These are phyloP conservation scores for Caranx melampygus DNA, from an alignment of 2,113 vertebrate genomes.

Conservation along the genomic window DNA sequence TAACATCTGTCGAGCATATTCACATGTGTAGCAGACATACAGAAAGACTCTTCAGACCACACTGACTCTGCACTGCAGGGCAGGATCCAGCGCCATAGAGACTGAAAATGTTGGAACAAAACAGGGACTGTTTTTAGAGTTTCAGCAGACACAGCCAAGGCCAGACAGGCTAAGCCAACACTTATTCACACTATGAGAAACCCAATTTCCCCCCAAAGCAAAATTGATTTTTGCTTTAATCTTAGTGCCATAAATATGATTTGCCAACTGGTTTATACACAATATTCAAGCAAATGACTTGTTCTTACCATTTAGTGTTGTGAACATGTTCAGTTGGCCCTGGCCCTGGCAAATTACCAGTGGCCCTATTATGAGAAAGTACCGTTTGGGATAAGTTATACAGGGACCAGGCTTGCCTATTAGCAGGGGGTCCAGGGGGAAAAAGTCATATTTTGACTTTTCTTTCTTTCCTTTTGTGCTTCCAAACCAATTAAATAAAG, in stretches of 20 bases:
- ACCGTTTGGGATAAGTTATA: slow-evolving; percentile 48
- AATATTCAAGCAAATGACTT: slow-evolving; percentile 64
- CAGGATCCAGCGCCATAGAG: slow-evolving; percentile 67
- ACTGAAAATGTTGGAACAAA: slow-evolving; percentile 71
- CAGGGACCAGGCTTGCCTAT: slow-evolving; percentile 52
- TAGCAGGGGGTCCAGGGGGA: slow-evolving; percentile 61
- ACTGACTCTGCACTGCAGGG: slow-evolving; percentile 65
- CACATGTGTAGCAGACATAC: slow-evolving; percentile 77
- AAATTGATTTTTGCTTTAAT: slow-evolving; percentile 62
- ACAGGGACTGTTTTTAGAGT: slow-evolving; percentile 68
- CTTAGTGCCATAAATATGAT: slow-evolving; percentile 50
- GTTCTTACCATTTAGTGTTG: slow-evolving; percentile 61
- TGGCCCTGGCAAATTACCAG: slow-evolving; percentile 45
- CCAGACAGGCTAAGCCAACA: slow-evolving; percentile 52
- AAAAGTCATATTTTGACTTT: slow-evolving; percentile 61
- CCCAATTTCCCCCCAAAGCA: slow-evolving; percentile 43
- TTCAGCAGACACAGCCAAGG: slow-evolving; percentile 57
- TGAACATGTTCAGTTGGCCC: slow-evolving; percentile 64
- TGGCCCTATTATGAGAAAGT: slow-evolving; percentile 57
- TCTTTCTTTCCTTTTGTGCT: slow-evolving; percentile 68
- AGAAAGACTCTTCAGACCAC: slow-evolving; percentile 69
- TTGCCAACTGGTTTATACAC: slow-evolving; percentile 62
- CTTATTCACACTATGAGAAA: slow-evolving; percentile 70
- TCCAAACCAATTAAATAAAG: slow-evolving; percentile 80
- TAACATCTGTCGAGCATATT: slow-evolving; percentile 85